Base-by-base conservation (phyloP, 2,797 vertebrate species). In the Chrysocyon brachyurus region DNA sequence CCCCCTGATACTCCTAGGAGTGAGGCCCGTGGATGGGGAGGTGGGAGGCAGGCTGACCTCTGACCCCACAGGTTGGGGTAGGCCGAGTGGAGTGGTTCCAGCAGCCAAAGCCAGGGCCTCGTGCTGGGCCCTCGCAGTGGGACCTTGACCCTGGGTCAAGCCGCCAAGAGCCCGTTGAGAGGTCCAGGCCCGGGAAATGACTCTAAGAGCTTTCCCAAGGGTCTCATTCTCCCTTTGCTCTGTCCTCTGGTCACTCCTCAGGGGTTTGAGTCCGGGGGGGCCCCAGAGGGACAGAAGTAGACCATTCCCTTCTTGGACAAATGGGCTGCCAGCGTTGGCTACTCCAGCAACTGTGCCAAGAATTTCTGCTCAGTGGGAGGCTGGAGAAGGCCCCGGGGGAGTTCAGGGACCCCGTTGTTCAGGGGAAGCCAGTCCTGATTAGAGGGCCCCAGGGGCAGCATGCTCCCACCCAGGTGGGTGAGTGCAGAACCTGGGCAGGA, bases 241-340 rank as follows among this genome's bases (percentile, higher is more conserved):
- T 84, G 33, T 77, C 26, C 28, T 7, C 12, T 21, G 75, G 28
- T 59, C 49, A 40, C 95, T 75, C 68, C n/a, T 82, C 49, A 12
- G 54, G 72, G 15, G n/a, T n/a, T 75, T 63, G 66, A 36, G 66
- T 68, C 24, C 73, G 33, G 28, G 64, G 64, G 64, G 15, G 3
- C 1, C 3, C 0, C 12, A n/a, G 7, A 36, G 16, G 16, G 28
- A 28, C 26, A 12, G 2, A n/a, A 64, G 21, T 46, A 24, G 73
- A 17, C 57, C 68, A 9, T 61, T 19, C 16, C 40, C 56, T 79
- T 52, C 68, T 36, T 87, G 64, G 49, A 36, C 52, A 72, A 19
- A 19, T 56, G 26, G 52, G 52, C 40, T 31, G 46, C 24, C 61
- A 31, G 36, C 54, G 49, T 88, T 54, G 49, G 66, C 40, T 28